Base-by-base conservation (phyloP, 2,888 invertebrate species). In the Glyphotaelius pellucidus region DNA sequence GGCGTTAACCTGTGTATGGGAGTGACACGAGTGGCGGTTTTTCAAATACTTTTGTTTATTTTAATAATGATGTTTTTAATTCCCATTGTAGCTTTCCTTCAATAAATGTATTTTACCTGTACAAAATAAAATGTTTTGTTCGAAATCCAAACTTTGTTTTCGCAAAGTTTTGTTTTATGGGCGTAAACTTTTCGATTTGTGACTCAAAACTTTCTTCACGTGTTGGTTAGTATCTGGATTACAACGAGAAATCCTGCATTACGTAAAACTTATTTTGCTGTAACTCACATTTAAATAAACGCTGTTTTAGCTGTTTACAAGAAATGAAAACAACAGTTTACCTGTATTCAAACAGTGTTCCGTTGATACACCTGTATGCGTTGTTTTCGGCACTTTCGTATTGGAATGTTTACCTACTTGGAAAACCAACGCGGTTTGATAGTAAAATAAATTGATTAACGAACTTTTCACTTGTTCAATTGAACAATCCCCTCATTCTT, bases 1-100 rank as follows among this genome's bases (percentile, higher is more conserved):
- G 93, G 93, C 93, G 93, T 93, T 93, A 93, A 93, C 93, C 93
- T 92, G 91, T 92, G 90, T 88, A 52, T 86, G 90, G 87, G 87
- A 38, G 90, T 86, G 80, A 88, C 86, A 67, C 90, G 80, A 92
- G 92, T 87, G 90, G 85, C 92, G 92, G 90, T 92, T 92, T 92
- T 90, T 87, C 19, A 80, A 84, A 42, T 67, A 47, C 47, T 31
- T 30, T n/a, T 15, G 83, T 87, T 90, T 47, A 86, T 80, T 92
- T 80, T 79, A 79, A 83, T 89, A 89, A 47, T 79, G 12, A 80
- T 42, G 42, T 32, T 89, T 30, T 90, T 52, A 31, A 19, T 7
- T 86, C 83, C 30, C 30, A 31, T 15, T 86, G 30, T 11, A 42
- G 15, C 47, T 7, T 86, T 42, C 85, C n/a, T 85, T 14, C 7